Percentiles rank a stretch among this genome's conserved stretches.
Evolutionary conservation across 2,888 invertebrate species (phyloP).

Genomic region (Sinhomidia bicolor): DNA sequence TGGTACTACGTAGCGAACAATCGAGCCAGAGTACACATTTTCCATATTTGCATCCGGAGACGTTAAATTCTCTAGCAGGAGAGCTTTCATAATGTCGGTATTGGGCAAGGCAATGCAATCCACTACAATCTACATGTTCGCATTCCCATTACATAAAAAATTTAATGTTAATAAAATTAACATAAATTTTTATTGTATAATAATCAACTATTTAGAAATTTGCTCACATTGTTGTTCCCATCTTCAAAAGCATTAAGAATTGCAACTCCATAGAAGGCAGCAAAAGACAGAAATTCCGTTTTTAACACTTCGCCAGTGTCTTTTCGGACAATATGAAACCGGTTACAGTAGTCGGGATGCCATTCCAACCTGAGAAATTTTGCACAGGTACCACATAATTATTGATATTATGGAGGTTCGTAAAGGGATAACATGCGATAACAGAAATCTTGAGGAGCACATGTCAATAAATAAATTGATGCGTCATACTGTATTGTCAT

Average conservation of each 20-base stretch:
- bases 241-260: conserved; percentile 62
- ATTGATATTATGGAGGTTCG: no score
- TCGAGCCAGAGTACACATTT: conserved; percentile 57
- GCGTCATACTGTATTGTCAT: neutral
- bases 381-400: no score
- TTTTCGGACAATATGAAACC: conserved; percentile 82
- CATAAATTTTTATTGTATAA: no score
- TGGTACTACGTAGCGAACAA: conserved; percentile 60
- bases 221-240: conserved; percentile 65
- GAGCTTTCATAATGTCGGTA: conserved; percentile 62
- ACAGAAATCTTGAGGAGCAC: no score
- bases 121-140: conserved; percentile 35
- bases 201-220: no score
- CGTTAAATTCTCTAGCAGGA: conserved; percentile 49
- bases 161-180: no score
- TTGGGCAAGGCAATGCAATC: conserved; percentile 63
- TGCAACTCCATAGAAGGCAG: conserved; percentile 81
- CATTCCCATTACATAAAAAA: neutral
- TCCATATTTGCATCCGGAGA: conserved; percentile 52
- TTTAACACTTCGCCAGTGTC: conserved; percentile 81
- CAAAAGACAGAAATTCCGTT: conserved; percentile 81
- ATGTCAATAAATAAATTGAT: neutral
- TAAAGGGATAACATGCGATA: no score
- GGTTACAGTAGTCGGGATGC: conserved; percentile 80
- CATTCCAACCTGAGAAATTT: conserved; percentile 76